phyloP scores from a whole-genome alignment of 2,113 vertebrate species.

The Neofelis nebulosa region DNA sequence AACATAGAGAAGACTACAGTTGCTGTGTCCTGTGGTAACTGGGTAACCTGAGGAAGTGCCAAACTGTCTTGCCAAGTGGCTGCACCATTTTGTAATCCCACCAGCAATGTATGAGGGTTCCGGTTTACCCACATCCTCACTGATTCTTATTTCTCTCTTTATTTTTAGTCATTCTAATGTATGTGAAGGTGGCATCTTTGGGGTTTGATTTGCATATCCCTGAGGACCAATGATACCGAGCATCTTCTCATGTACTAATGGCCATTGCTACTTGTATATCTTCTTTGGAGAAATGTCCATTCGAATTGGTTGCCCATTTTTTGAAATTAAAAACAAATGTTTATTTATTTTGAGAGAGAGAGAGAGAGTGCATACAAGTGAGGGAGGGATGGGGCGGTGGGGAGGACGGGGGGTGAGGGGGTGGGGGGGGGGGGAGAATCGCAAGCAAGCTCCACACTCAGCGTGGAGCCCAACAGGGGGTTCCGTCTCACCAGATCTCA shows the following conservation, averaged over 20 bases:
- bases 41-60: background rate
- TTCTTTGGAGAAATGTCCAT: background rate
- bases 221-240: background rate
- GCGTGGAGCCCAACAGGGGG: background rate
- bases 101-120: background rate
- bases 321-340: no score
- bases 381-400: no score
- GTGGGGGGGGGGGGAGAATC: no score
- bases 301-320: background rate
- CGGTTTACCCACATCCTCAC: background rate
- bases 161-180: background rate
- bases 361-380: no score
- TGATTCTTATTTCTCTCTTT: background rate
- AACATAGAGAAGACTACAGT: background rate
- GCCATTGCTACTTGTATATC: background rate
- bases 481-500: background rate
- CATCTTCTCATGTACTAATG: background rate
- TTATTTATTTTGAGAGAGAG: no score
- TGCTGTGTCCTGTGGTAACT: background rate
- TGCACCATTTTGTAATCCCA: background rate
- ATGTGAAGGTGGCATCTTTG: background rate
- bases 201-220: background rate
- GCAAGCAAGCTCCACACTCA: background rate
- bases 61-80: background rate
- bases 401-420: no score